Base-by-base conservation (phyloP, 2,113 vertebrate genomes). In the Microtus montanus region DNA sequence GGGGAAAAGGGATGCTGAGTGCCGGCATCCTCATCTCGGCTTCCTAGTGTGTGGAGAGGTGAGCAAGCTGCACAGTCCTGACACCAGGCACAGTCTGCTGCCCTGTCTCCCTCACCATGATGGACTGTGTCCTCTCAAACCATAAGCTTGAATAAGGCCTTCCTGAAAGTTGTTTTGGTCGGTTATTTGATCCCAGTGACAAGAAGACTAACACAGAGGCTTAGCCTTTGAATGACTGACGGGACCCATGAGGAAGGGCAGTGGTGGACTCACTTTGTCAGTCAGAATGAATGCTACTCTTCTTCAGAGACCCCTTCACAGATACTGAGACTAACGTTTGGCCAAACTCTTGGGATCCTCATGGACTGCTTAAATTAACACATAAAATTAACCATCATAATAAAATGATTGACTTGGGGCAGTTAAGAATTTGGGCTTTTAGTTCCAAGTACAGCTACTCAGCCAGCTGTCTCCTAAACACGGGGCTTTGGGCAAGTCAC, bases 401-500 rank as follows among this genome's bases (percentile, higher is more conserved):
- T 24, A 33, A 8, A n/a, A 7, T 33, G 33, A n/a, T 44, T 91
- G 63, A 68, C 17, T 91, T 94, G 83, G 33, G 8, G 30, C 24
- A 44, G 66, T 49, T 70, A 74, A 84, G 87, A 91, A 49, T 38
- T 88, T 7, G 28, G 22, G 28, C 7, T 96, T 94, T 75, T 52
- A 44, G 77, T 91, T 94, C 17, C 35, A 19, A 92, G 90, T 84
- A 83, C 20, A 64, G 58, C 70, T 54, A 11, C 17, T 38, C 1
- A 2, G 33, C 85, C 35, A 38, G 7, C 10, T 15, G 11, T 85
- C 77, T 94, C 74, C 52, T 44, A 58, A 92, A 70, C 91, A 0
- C 64, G 74, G 92, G 90, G 90, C 58, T 89, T 83, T 30, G 1
- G 92, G 83, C 74, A 96, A 58, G 86, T 92, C 82, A 90, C 82